A percentile compares a stretch with the other conserved stretches of the same genome.
These are phyloP conservation scores for Lophius americanus DNA, from an alignment of 2,797 vertebrate genomes.

Conservation along the genomic window DNA sequence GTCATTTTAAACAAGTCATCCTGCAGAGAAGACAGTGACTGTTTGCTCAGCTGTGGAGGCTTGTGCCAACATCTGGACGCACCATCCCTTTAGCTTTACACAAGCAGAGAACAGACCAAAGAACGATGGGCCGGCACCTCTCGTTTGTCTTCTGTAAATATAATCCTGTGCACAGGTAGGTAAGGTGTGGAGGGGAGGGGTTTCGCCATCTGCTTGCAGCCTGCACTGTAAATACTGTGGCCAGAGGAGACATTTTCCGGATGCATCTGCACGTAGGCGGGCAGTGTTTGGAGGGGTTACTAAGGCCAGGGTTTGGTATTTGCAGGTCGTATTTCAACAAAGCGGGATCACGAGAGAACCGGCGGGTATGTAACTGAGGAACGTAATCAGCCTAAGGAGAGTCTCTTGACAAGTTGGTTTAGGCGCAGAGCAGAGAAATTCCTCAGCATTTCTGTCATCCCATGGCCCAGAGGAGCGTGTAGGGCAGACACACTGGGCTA, in stretches of 20 bases:
- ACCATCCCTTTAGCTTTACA: constrained; percentile 35
- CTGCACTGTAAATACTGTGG: constrained; percentile 42
- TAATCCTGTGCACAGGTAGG: constrained; percentile 38
- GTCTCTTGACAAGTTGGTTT: constrained; percentile 63
- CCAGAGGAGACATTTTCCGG: constrained; percentile 56
- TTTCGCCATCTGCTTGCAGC: constrained; percentile 40
- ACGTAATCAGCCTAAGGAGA: constrained; percentile 37
- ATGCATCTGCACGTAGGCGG: constrained; percentile 60
- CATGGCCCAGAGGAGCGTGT: constrained; percentile 25
- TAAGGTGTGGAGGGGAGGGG: constrained; percentile 26
- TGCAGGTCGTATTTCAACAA: constrained; percentile 69
- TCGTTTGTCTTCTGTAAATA: constrained; percentile 27
- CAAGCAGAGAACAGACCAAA: constrained; percentile 27
- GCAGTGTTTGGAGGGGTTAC: constrained; percentile 61
- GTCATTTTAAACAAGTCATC: constrained; percentile 79
- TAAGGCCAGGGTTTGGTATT: constrained; percentile 55
- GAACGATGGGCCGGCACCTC: constrained; percentile 19
- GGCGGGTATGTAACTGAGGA: constrained; percentile 36
- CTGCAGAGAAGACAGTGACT: constrained; percentile 70
- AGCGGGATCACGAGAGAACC: constrained; percentile 47
- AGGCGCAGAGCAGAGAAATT: constrained; percentile 81
- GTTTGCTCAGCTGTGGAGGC: constrained; percentile 82
- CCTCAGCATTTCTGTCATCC: constrained; percentile 74
- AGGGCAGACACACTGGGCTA: constrained; percentile 31
- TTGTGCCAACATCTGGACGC: constrained; percentile 71